Percentiles rank a stretch among this genome's conserved stretches.
phyloP scores from a whole-genome alignment of 2,888 invertebrate species.

The Drosophila setosimentum region DNA sequence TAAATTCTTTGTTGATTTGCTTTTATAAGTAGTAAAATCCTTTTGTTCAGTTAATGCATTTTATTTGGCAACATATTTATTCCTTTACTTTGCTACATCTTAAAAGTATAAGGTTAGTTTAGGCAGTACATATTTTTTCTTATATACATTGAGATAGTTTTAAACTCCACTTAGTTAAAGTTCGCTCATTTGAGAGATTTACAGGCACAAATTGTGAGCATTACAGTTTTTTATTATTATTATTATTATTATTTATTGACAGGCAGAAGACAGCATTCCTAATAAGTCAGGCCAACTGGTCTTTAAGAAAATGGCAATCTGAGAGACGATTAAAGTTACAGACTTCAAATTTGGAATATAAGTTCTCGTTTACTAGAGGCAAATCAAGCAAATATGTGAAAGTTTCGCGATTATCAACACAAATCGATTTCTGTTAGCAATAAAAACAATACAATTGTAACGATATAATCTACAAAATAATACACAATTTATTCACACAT shows the following conservation, averaged over 20 bases:
- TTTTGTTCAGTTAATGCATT: not conserved
- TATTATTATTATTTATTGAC: not conserved
- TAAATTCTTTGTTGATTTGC: not conserved
- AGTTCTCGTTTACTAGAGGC: not conserved
- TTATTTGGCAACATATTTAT: not conserved
- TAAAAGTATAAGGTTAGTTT: too few species aligned
- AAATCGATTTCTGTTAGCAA: too few species aligned
- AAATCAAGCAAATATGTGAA: not conserved
- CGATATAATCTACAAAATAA: too few species aligned
- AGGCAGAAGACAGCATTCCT: not conserved
- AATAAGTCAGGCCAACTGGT: not conserved
- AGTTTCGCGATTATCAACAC: not conserved
- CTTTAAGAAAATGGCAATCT: not conserved
- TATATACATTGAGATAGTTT: too few species aligned
- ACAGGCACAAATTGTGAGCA: not conserved
- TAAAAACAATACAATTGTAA: too few species aligned
- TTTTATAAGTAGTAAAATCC: not conserved
- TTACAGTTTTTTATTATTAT: too few species aligned
- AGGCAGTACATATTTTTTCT: too few species aligned
- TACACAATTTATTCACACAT: not conserved
- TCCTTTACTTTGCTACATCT: too few species aligned
- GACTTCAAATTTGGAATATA: not conserved
- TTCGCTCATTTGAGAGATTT: not conserved
- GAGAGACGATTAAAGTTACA: not conserved
- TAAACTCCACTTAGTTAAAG: not conserved